A percentile compares a stretch with the other conserved stretches of the same genome.
Evolutionary conservation across 2,888 invertebrate genomes (phyloP).

Genomic region (Agrochola litura): DNA sequence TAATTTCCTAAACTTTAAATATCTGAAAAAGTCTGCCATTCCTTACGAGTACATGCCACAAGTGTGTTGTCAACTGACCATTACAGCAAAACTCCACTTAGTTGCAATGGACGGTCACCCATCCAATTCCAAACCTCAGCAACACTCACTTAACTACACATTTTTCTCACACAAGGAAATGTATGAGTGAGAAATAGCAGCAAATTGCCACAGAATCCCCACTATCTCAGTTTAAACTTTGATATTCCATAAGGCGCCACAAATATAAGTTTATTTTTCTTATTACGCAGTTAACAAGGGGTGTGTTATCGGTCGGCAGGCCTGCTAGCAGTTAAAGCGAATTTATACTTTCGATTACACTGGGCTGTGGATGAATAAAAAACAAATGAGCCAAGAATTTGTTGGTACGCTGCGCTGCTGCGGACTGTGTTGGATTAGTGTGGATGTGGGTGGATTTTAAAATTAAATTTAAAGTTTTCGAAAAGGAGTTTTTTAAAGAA

Average conservation of each 20-base stretch:
- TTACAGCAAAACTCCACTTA: background rate
- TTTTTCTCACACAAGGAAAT: background rate
- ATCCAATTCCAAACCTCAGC: constrained; percentile 8
- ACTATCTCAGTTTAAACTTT: constrained; percentile 77
- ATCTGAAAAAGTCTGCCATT: background rate
- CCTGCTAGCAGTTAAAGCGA: constrained; percentile 85
- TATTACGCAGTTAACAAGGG: constrained; percentile 87
- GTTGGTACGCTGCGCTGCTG: constrained; percentile 84
- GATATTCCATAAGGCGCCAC: constrained; percentile 83
- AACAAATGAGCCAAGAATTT: constrained; percentile 90
- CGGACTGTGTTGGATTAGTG: constrained; percentile 63
- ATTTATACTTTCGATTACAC: constrained; percentile 90
- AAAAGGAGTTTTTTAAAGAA: too few species aligned
- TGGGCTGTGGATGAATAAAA: constrained; percentile 88
- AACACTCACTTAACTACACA: background rate
- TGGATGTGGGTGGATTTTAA: constrained; percentile 69
- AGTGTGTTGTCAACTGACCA: background rate
- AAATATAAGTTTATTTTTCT: constrained; percentile 88
- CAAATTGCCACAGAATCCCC: constrained; percentile 34
- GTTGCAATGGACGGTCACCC: background rate
- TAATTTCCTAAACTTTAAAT: background rate
- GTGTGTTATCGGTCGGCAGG: constrained; percentile 84
- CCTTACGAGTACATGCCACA: background rate
- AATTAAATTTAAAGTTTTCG: background rate
- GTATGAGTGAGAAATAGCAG: background rate